Evolutionary conservation across 2,797 vertebrate species (phyloP), one percentile per base, ranked within the genome.

Genomic region (Xerus rutilus): DNA sequence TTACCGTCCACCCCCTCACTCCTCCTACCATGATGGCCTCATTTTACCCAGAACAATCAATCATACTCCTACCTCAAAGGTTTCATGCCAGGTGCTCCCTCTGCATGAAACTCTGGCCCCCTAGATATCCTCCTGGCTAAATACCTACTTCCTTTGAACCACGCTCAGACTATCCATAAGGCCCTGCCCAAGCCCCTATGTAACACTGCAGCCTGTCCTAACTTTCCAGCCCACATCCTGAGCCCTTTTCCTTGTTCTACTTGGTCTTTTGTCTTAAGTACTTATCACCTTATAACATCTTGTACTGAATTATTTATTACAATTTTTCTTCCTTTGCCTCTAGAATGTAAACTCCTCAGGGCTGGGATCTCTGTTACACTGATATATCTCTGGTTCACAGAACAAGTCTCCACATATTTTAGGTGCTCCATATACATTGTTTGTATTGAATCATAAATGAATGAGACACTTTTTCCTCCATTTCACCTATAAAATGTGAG

Each of bases 1-100:
- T 32, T 32, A 14, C n/a, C 30, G 13, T 13, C 30, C 25, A 79
- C 65, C 25, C 43, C 69, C 2, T 76, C 43, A 39, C 20, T 82
- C 43, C 1, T 32, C 54, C 39, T 39, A 15, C 21, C 49, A 21
- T 0, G 1, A 18, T 28, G 32, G 79, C 5, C 7, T 67, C 32
- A 9, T 5, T 57, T 17, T 25, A 15, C 57, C 39, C 30, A 20
- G 67, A 86, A 32, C 23, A 18, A 4, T 23, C 39, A 62, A 47
- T 54, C 54, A 23, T 43, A n/a, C 57, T 86, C 57, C 45, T 7
- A 0, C 15, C 18, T 47, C 8, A 1, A 7, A 7, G 11, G 15
- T 14, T n/a, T 77, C 35, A 45, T 0, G 0, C 3, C 12, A 2
- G 54, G 3, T 20, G 5, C 3, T 64, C 57, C 17, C 39, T 76